Evolutionary conservation across 2,797 vertebrate genomes (phyloP), one percentile per base, ranked within the genome.

Genomic region (Danio aesculapii): DNA sequence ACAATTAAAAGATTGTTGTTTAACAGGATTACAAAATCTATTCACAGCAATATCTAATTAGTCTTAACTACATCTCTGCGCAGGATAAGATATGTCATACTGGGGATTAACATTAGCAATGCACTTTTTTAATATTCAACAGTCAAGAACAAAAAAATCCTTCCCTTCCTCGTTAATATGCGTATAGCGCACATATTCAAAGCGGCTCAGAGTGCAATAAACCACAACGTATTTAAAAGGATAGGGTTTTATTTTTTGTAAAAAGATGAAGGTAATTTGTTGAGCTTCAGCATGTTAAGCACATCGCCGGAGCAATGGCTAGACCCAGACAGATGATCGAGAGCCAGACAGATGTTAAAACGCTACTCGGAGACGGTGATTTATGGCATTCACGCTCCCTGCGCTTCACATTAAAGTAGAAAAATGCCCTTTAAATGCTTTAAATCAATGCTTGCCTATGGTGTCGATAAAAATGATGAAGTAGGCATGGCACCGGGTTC

Each of bases 391-490:
- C n/a, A 2, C 13, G 61, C 19, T 12, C n/a, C 5, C 21, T 16
- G 21, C 11, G 4, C 7, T 58, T 13, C 16, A 19, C 4, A 58
- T 19, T 19, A n/a, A 59, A 41, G n/a, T 8, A 58, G 12, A 21
- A 7, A 46, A 17, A 61, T 19, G 1, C 17, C 8, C n/a, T 53
- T 10, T 76, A 2, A 9, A 46, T 14, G 55, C 44, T 19, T 66
- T 67, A 16, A 44, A 67, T 49, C 16, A 50, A 50, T 30, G 52
- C 43, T 73, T 39, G 44, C 14, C 21, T 7, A 13, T 0, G 6
- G 53, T 30, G n/a, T 17, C 85, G 69, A 57, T 5, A 78, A 61
- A 81, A 76, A 74, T 47, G 79, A 68, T 83, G 71, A 77, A 79
- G 79, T 70, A 67, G 66, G 81, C 74, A 75, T 62, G 77, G 30